Conservation (phyloP, 2,797 vertebrate genomes). For the Muraenolepis orangiensis region DNA sequence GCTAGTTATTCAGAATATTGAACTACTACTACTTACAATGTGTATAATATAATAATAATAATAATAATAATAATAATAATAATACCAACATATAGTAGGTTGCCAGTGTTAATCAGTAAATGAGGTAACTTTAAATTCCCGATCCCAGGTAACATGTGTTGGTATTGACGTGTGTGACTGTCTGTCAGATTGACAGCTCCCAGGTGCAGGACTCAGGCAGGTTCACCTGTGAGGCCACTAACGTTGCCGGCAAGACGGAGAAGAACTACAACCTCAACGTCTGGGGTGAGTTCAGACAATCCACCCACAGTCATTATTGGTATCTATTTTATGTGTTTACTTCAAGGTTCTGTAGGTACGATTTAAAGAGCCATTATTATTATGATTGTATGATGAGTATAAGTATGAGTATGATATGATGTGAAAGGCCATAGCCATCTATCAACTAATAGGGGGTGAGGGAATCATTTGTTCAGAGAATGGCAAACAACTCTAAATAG, state of each 20-base stretch:
- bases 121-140: too few relatives aligned
- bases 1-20: neutral
- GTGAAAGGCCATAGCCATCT: neutral
- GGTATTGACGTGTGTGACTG: conserved; percentile 1
- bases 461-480: neutral
- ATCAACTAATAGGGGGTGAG: neutral
- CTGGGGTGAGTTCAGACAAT: conserved; percentile 81
- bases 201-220: conserved; percentile 90
- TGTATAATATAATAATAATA: neutral
- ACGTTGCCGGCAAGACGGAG: conserved; percentile 92
- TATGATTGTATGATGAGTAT: too few relatives aligned
- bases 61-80: neutral
- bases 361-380: neutral
- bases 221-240: conserved; percentile 95
- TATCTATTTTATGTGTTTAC: neutral
- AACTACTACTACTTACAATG: neutral
- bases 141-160: neutral
- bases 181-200: conserved; percentile 78
- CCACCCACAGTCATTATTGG: neutral
- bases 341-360: neutral
- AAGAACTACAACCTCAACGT: conserved; percentile 96
- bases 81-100: too few relatives aligned
- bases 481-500: too few relatives aligned
- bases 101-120: neutral
- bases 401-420: neutral